A percentile compares a stretch with the other conserved stretches of the same genome.
Evolutionary conservation across 2,888 invertebrate genomes (phyloP).

Genomic region (Holacanthella duospinosa): DNA sequence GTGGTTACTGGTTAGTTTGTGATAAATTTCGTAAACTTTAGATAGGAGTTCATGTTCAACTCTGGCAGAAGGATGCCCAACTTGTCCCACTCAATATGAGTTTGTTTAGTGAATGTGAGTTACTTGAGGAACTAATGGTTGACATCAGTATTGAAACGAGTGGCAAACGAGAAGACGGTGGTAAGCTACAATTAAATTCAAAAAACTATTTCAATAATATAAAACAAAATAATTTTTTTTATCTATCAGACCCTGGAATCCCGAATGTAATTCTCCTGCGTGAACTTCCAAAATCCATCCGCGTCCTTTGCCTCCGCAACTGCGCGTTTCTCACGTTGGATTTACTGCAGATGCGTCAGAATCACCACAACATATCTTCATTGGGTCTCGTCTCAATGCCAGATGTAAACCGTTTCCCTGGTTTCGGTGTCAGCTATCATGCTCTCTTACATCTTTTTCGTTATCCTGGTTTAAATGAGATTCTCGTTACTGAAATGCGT

Average conservation of each 20-base stretch:
- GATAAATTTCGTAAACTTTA: neutral
- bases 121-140: neutral
- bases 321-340: neutral
- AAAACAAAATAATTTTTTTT: neutral
- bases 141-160: neutral
- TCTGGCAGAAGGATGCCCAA: neutral
- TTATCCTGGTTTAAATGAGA: neutral
- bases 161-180: neutral
- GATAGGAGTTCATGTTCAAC: neutral
- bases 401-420: neutral
- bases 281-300: neutral
- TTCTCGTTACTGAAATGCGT: neutral
- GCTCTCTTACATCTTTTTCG: neutral
- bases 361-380: neutral
- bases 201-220: neutral
- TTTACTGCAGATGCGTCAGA: neutral
- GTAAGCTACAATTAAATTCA: neutral
- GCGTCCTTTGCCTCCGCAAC: neutral
- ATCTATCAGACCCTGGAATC: neutral
- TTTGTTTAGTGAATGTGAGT: neutral
- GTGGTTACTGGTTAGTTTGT: too few relatives aligned
- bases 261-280: neutral
- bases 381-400: neutral
- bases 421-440: neutral
- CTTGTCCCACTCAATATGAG: neutral